Base-by-base conservation (phyloP, 2,113 vertebrate species). In the Ursus arctos region DNA sequence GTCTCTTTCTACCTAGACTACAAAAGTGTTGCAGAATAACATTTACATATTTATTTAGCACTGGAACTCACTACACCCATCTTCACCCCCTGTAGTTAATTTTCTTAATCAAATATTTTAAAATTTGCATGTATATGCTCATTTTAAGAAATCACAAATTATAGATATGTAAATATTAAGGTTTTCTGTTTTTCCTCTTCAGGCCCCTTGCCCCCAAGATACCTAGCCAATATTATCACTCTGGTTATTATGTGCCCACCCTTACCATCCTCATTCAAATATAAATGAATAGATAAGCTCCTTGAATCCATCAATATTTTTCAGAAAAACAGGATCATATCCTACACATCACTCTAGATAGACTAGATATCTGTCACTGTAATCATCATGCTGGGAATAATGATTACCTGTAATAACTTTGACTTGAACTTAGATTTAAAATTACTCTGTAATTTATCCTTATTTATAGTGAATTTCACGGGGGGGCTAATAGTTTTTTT, bases 21-120 rank as follows among this genome's bases (percentile, higher is more conserved):
- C 14, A 76, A 86, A 87, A 82, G 61, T 28, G 2, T 76, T 96
- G n/a, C 31, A 84, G 51, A 55, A 77, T 93, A 59, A 92, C 19
- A 88, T 81, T 85, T 47, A 93, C 47, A 51, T 82, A 67, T 49
- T 79, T 55, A 79, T 81, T 93, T 80, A 85, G 15, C 40, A 81
- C 1, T 84, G 10, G 11, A 90, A 76, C n/a, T 89, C 40, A 80
- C 7, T 74, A 31, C 21, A 51, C 18, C 18, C 15, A 40, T 74
- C 0, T 24, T 14, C 10, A 53, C 18, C 43, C 19, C 15, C 15
- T 77, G 26, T 14, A 36, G 15, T 71, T 91, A 40, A 77, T 81
- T 94, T 95, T 91, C n/a, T 94, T 89, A 82, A 61, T 61, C 24
- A 89, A 82, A 55, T 74, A 82, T 53, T 89, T 61, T 88, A 4